Conservation (phyloP, 2,888 invertebrate species). For the Nyleta sp. region DNA sequence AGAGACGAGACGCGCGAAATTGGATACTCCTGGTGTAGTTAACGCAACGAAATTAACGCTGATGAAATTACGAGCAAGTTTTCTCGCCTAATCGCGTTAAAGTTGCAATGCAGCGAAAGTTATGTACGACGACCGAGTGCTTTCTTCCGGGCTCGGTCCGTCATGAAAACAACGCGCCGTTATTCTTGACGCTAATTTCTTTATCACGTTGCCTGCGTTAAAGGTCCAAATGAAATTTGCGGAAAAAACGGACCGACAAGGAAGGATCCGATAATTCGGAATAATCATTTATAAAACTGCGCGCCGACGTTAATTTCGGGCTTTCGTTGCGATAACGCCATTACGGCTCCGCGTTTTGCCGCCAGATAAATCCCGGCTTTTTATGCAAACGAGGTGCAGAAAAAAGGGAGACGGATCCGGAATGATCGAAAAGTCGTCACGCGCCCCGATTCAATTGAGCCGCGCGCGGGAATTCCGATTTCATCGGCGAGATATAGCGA, state of each 20-base stretch:
- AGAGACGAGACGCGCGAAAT: constrained; percentile 47
- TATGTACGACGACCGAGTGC: constrained; percentile 35
- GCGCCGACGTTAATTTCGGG: too few species aligned
- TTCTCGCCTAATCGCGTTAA: constrained; percentile 61
- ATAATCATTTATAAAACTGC: too few species aligned
- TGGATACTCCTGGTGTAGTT: constrained; percentile 57
- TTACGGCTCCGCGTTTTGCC: too few species aligned
- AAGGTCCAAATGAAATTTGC: not conserved
- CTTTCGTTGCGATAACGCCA: too few species aligned
- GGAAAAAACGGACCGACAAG: not conserved
- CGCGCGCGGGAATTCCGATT: too few species aligned
- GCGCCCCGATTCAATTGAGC: too few species aligned
- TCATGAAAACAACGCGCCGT: constrained; percentile 30
- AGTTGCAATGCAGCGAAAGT: constrained; percentile 60
- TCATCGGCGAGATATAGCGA: too few species aligned
- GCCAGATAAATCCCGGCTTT: too few species aligned
- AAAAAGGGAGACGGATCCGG: too few species aligned
- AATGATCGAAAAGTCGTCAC: too few species aligned
- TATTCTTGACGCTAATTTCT: constrained; percentile 32
- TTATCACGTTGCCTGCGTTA: not conserved
- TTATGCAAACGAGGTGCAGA: too few species aligned
- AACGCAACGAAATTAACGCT: constrained; percentile 56
- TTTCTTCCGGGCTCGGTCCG: constrained; percentile 31
- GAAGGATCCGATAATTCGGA: too few species aligned
- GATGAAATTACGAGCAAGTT: constrained; percentile 65